These are phyloP conservation scores for Pseudochromis fuscus DNA, from an alignment of 2,797 vertebrate genomes.

Conservation along the genomic window DNA sequence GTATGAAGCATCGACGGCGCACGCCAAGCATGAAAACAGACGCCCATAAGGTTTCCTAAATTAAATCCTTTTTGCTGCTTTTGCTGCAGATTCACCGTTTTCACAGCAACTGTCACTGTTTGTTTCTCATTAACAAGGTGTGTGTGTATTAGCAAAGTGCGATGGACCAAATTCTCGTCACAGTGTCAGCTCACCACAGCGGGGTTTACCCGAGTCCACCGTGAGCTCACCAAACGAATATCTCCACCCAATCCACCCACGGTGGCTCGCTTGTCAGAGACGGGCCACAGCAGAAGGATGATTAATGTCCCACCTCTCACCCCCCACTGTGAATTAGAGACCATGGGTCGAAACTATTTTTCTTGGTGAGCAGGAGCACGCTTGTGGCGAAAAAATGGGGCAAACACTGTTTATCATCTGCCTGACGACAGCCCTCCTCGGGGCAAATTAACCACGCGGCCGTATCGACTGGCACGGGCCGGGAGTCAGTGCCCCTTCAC, in stretches of 20 bases:
- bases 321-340: conserved; percentile 86
- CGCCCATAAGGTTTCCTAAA: conserved; percentile 49
- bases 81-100: conserved; percentile 5
- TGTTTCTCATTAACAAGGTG: conserved; percentile 27
- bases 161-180: not conserved
- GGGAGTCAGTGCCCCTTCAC: conserved; percentile 81
- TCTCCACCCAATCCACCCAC: conserved; percentile 63
- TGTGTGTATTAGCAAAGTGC: conserved; percentile 6
- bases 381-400: conserved; percentile 83
- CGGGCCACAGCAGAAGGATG: conserved; percentile 75
- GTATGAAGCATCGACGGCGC: conserved; percentile 40
- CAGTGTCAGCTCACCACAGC: too few relatives aligned
- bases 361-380: conserved; percentile 81
- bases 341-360: conserved; percentile 85
- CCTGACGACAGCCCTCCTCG: conserved; percentile 77
- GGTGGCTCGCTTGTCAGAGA: conserved; percentile 63
- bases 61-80: conserved; percentile 28
- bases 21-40: conserved; percentile 48
- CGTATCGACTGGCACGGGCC: conserved; percentile 83
- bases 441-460: conserved; percentile 77
- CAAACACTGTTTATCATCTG: conserved; percentile 88
- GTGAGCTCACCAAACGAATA: conserved; percentile 51
- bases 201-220: conserved; percentile 52
- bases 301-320: conserved; percentile 83
- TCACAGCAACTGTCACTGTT: conserved; percentile 20